phyloP scores from a whole-genome alignment of 2,113 vertebrate genomes.

The Archocentrus centrarchus region DNA sequence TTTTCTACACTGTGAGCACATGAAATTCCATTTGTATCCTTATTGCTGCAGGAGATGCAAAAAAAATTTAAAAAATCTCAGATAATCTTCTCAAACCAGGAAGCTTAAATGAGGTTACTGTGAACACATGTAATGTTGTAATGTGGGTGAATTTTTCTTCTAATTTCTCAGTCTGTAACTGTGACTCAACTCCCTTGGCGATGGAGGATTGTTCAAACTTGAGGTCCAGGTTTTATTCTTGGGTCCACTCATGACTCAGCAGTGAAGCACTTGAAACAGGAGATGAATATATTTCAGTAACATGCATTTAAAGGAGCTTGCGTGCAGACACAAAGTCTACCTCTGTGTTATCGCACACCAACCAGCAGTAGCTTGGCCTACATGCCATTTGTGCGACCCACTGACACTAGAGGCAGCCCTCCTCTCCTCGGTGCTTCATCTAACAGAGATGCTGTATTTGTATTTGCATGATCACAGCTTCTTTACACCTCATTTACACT shows the following conservation, averaged over 20 bases:
- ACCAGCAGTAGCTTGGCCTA: constrained; percentile 53
- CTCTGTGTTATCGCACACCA: constrained; percentile 51
- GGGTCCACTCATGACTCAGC: neutral
- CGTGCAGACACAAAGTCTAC: constrained; percentile 49
- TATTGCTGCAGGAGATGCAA: neutral
- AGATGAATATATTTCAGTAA: constrained; percentile 47
- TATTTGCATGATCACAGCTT: constrained; percentile 35
- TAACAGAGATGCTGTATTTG: constrained; percentile 22
- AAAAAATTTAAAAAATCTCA: constrained; percentile 1
- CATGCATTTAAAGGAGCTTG: constrained; percentile 24
- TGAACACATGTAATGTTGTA: neutral
- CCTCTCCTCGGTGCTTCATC: constrained; percentile 8
- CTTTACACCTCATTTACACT: constrained; percentile 53
- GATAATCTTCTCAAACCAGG: neutral
- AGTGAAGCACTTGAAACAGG: neutral
- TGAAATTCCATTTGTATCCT: constrained; percentile 20
- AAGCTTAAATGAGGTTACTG: neutral
- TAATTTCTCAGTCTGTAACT: neutral
- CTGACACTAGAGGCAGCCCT: constrained; percentile 47
- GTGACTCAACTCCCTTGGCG: neutral
- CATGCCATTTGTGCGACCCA: constrained; percentile 46
- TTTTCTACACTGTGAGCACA: constrained; percentile 29
- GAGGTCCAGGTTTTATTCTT: constrained; percentile 1
- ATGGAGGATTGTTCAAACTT: constrained; percentile 16
- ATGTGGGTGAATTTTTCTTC: constrained; percentile 19